Conservation (phyloP, 2,113 vertebrate genomes). For the Hepsetus odoe region DNA sequence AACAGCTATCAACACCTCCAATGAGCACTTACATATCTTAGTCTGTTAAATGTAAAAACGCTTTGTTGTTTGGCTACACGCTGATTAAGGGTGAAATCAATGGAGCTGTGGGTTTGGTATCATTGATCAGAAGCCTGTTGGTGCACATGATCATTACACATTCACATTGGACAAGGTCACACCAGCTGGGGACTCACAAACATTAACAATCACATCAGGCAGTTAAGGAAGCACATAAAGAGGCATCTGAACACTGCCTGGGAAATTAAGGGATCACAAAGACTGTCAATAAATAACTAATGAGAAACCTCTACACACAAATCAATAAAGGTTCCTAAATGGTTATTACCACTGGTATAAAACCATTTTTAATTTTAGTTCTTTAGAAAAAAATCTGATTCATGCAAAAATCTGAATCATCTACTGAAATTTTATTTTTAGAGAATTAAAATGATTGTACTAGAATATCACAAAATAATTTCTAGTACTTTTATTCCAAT, state of each 20-base stretch:
- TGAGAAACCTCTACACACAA: neutral
- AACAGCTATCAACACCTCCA: neutral
- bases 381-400: too few species aligned
- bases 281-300: neutral
- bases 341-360: neutral
- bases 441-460: too few species aligned
- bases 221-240: neutral
- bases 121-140: slow-evolving; percentile 44
- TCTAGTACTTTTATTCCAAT: too few species aligned
- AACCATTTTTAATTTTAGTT: too few species aligned
- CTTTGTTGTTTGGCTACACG: slow-evolving; percentile 8
- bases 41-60: slow-evolving; percentile 5
- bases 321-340: neutral
- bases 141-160: slow-evolving; percentile 40
- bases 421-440: too few species aligned
- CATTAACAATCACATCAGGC: neutral
- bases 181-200: neutral
- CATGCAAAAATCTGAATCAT: too few species aligned
- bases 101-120: slow-evolving; percentile 22
- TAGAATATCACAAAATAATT: too few species aligned
- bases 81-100: slow-evolving; percentile 41
- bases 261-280: neutral
- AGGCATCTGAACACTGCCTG: neutral
- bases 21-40: neutral
- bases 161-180: slow-evolving; percentile 46